A percentile compares a stretch with the other conserved stretches of the same genome.
These are phyloP conservation scores for Battus philenor DNA, from an alignment of 1,140 invertebrate genomes.

Conservation along the genomic window DNA sequence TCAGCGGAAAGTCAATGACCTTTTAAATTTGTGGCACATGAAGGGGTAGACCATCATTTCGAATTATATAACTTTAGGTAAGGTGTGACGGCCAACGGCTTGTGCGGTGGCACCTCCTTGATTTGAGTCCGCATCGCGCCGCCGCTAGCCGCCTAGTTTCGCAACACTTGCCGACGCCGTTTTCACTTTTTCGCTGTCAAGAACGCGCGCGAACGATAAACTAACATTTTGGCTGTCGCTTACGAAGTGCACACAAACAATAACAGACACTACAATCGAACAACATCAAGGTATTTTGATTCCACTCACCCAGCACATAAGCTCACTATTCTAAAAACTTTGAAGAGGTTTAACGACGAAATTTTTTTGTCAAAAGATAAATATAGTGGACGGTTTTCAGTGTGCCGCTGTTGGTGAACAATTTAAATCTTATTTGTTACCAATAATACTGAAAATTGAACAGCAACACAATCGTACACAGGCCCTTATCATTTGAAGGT, in stretches of 20 bases:
- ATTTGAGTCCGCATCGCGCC: slow-evolving; percentile 31
- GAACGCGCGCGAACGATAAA: slow-evolving; percentile 71
- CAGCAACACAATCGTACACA: slow-evolving; percentile 25
- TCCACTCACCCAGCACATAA: slow-evolving; percentile 28
- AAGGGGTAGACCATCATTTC: slow-evolving; percentile 21
- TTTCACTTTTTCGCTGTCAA: slow-evolving; percentile 76
- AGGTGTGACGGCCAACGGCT: slow-evolving; percentile 13
- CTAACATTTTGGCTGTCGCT: slow-evolving; percentile 67
- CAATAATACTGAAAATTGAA: slow-evolving; percentile 39
- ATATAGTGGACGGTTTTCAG: slow-evolving; percentile 48
- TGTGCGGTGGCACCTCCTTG: slow-evolving; percentile 32
- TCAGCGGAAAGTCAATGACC: slow-evolving; percentile 1
- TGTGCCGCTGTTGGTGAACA: slow-evolving; percentile 25
- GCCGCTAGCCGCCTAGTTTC: slow-evolving; percentile 51
- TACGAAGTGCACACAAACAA: slow-evolving; percentile 29
- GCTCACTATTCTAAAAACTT: slow-evolving; percentile 44
- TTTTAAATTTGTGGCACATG: slow-evolving; percentile 13
- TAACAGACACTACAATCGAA: slow-evolving; percentile 31
- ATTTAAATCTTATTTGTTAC: slow-evolving; percentile 48
- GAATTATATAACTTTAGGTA: slow-evolving; percentile 36
- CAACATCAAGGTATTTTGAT: slow-evolving; percentile 26
- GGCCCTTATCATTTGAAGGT: slow-evolving; percentile 43
- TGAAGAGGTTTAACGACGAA: slow-evolving; percentile 31
- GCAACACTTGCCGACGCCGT: slow-evolving; percentile 63
- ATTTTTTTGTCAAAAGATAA: slow-evolving; percentile 32